A percentile compares a stretch with the other conserved stretches of the same genome.
These are phyloP conservation scores for Drosophila ambigua DNA, from an alignment of 1,140 invertebrate genomes.

Conservation along the genomic window DNA sequence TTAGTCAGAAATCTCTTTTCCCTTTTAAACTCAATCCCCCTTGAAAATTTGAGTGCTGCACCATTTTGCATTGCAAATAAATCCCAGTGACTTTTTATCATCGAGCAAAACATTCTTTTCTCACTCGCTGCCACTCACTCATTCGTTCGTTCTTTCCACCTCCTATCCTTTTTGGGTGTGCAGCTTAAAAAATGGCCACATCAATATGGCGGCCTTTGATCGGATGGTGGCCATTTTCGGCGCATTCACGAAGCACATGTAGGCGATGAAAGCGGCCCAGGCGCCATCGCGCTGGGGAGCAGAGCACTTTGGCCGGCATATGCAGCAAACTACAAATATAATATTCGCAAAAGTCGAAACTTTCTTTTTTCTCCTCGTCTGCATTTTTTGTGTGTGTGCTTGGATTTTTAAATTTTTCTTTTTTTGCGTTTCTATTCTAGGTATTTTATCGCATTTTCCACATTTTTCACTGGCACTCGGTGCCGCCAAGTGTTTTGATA, in stretches of 20 bases:
- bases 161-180: slow-evolving; percentile 5
- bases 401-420: slow-evolving; percentile 4
- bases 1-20: too few species aligned
- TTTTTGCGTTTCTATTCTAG: slow-evolving; percentile 3
- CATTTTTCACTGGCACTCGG: slow-evolving; percentile 42
- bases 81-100: slow-evolving; percentile 12
- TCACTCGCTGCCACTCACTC: not conserved
- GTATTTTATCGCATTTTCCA: slow-evolving; percentile 50
- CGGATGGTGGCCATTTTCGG: slow-evolving; percentile 81
- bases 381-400: too few species aligned
- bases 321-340: slow-evolving; percentile 73
- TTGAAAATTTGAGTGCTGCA: too few species aligned
- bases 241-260: slow-evolving; percentile 81
- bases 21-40: too few species aligned
- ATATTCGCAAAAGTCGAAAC: slow-evolving; percentile 39
- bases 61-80: slow-evolving; percentile 39
- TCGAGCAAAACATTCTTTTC: slow-evolving; percentile 22
- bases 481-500: slow-evolving; percentile 9
- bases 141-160: not conserved
- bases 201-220: slow-evolving; percentile 83
- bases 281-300: slow-evolving; percentile 70
- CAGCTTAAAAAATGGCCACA: slow-evolving; percentile 82
- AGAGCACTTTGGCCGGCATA: slow-evolving; percentile 74
- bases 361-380: not conserved
- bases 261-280: slow-evolving; percentile 56